These are phyloP conservation scores for Pelodiscus sinensis DNA, from an alignment of 2,113 vertebrate genomes.

Conservation along the genomic window DNA sequence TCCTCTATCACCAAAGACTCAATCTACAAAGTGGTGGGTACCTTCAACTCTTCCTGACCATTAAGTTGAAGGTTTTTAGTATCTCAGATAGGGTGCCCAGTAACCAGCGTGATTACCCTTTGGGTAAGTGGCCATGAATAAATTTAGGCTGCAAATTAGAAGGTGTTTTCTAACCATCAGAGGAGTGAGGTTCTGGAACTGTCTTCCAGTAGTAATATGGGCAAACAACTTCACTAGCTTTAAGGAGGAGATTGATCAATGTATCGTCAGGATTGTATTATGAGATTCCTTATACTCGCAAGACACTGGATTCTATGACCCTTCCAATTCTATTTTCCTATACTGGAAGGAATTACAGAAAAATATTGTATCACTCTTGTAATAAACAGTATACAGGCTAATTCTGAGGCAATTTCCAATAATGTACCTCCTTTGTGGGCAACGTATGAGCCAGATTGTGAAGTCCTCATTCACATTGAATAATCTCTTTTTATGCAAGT, in stretches of 20 bases:
- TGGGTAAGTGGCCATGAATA: not conserved
- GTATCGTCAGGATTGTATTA: not conserved
- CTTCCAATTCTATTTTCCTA: too few relatives aligned
- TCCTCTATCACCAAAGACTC: not conserved
- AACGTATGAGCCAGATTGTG: rapidly evolving
- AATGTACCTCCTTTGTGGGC: not conserved
- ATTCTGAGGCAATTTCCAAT: not conserved
- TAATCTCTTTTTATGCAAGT: not conserved
- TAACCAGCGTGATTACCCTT: not conserved
- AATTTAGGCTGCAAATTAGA: not conserved
- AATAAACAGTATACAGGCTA: not conserved
- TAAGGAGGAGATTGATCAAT: not conserved
- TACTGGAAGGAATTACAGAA: not conserved
- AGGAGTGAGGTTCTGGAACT: not conserved
- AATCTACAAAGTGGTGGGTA: rapidly evolving
- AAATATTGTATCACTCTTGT: not conserved
- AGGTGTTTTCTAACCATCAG: not conserved
- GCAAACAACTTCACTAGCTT: not conserved
- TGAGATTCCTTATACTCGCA: not conserved
- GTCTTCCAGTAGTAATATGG: not conserved
- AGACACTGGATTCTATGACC: not conserved
- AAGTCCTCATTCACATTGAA: not conserved
- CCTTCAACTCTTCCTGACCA: not conserved
- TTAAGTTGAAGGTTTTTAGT: not conserved
- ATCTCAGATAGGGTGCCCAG: not conserved